A percentile compares a stretch with the other conserved stretches of the same genome.
These are phyloP conservation scores for Chaitophorus viminalis DNA, from an alignment of 2,888 invertebrate species.

Conservation along the genomic window DNA sequence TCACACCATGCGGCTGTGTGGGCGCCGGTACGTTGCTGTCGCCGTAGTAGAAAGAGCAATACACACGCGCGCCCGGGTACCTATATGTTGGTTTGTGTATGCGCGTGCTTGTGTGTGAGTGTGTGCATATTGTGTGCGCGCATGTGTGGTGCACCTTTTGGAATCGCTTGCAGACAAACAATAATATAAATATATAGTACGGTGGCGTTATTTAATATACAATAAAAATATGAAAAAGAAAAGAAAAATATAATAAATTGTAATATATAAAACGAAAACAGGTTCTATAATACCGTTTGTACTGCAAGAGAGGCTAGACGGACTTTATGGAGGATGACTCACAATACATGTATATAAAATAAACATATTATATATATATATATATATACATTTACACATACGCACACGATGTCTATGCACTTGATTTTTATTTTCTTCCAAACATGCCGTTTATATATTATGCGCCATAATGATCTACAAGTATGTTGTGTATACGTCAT, in stretches of 20 bases:
- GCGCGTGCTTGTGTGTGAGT: background rate
- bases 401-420: constrained; percentile 5
- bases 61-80: background rate
- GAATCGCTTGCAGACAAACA: constrained; percentile 44
- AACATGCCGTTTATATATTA: constrained; percentile 32
- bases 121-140: too few species aligned
- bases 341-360: background rate
- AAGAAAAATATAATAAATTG: constrained; percentile 40
- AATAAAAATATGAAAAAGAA: constrained; percentile 34
- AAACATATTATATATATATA: background rate
- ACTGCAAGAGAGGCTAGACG: constrained; percentile 48
- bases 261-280: constrained; percentile 52
- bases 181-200: constrained; percentile 26
- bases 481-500: background rate
- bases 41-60: constrained; percentile 3
- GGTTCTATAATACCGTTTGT: constrained; percentile 48
- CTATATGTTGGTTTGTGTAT: background rate
- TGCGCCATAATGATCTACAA: background rate
- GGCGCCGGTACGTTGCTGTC: constrained; percentile 25
- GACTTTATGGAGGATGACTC: constrained; percentile 53
- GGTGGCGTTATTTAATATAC: constrained; percentile 43
- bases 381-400: background rate
- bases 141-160: background rate
- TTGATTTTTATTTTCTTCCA: background rate
- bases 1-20: constrained; percentile 36